Conservation (phyloP, 2,888 invertebrate genomes). For the Stenodema calcarata region DNA sequence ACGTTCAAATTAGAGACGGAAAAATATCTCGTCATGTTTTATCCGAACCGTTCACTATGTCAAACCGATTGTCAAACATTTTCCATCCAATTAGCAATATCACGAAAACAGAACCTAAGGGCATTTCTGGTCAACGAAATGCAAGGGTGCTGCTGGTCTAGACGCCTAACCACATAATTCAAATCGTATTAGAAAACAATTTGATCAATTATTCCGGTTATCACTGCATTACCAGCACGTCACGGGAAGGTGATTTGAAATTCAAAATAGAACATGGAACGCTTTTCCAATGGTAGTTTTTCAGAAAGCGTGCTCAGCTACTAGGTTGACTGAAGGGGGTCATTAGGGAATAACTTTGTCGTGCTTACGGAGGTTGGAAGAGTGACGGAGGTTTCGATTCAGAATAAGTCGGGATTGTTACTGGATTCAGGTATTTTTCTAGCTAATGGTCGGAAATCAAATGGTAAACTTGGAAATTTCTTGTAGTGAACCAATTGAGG, state of each 20-base stretch:
- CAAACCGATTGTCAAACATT: background rate
- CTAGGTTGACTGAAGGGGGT: background rate
- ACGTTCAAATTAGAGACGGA: too few relatives aligned
- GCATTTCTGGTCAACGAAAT: background rate
- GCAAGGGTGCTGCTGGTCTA: background rate
- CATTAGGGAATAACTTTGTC: background rate
- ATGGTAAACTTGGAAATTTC: background rate
- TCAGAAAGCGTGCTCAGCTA: background rate
- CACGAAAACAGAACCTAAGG: background rate
- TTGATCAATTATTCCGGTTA: constrained; percentile 17
- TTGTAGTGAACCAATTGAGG: too few relatives aligned
- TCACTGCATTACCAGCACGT: constrained; percentile 4
- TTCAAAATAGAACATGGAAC: constrained; percentile 16
- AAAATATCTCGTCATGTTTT: too few relatives aligned
- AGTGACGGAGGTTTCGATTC: background rate
- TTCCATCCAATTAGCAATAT: background rate
- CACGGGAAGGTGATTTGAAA: constrained; percentile 9
- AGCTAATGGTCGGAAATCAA: background rate
- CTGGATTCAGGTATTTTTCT: background rate
- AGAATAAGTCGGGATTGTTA: background rate
- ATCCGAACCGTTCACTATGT: background rate
- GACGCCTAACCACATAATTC: constrained; percentile 10
- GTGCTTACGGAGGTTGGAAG: background rate
- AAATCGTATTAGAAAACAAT: constrained; percentile 7
- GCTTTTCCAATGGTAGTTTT: background rate